phyloP scores from a whole-genome alignment of 2,888 invertebrate genomes.

The Pomacea canaliculata region DNA sequence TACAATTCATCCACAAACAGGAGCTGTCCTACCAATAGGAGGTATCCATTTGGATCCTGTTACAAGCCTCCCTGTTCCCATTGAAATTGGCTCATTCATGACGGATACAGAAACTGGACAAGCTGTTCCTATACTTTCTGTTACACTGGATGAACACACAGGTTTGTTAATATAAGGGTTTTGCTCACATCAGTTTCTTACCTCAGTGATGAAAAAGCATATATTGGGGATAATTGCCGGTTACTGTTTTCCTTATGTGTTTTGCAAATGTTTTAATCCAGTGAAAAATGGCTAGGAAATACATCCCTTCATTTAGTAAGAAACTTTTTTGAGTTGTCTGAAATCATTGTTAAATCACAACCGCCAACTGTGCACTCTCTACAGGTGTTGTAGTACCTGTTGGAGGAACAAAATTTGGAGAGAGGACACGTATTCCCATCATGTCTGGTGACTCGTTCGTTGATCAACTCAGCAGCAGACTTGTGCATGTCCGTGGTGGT shows the following conservation, averaged over 20 bases:
- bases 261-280: too few species aligned
- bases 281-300: too few species aligned
- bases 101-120: slow-evolving; percentile 59
- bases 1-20: slow-evolving; percentile 64
- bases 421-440: slow-evolving; percentile 48
- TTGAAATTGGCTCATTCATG: slow-evolving; percentile 66
- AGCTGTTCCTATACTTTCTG: slow-evolving; percentile 65
- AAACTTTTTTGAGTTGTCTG: too few species aligned
- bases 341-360: too few species aligned
- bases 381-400: slow-evolving; percentile 62
- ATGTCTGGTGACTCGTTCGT: slow-evolving; percentile 57
- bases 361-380: too few species aligned
- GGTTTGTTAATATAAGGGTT: slow-evolving; percentile 39
- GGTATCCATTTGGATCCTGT: slow-evolving; percentile 66
- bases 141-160: slow-evolving; percentile 58
- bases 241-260: too few species aligned
- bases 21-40: slow-evolving; percentile 61
- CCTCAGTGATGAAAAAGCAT: too few species aligned
- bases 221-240: too few species aligned
- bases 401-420: slow-evolving; percentile 54
- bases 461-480: slow-evolving; percentile 57
- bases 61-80: slow-evolving; percentile 64
- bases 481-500: slow-evolving; percentile 56
- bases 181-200: too few species aligned
- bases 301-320: too few species aligned